Conservation (phyloP, 2,113 vertebrate genomes). For the Cyphomyrus discorhynchus region DNA sequence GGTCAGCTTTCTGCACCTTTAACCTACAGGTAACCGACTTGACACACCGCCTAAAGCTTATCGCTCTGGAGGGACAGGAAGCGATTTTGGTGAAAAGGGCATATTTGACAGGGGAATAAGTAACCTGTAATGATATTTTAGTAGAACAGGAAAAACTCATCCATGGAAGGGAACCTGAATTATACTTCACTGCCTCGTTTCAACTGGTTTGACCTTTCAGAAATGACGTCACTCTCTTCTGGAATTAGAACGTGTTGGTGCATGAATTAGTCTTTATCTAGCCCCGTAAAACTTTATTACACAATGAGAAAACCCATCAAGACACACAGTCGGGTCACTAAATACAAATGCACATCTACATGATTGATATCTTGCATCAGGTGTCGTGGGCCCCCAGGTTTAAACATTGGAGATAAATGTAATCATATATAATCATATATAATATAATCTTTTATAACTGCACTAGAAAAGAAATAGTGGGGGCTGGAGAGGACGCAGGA, state of each 20-base stretch:
- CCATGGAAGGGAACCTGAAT: background rate
- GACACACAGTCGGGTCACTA: background rate
- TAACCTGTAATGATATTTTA: background rate
- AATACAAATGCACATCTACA: background rate
- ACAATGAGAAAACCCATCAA: background rate
- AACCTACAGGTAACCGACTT: background rate
- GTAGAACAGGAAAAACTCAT: background rate
- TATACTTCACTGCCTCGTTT: background rate
- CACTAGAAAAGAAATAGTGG: background rate
- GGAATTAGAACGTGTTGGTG: background rate
- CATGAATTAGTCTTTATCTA: constrained; percentile 5
- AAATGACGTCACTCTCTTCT: background rate
- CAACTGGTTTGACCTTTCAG: background rate
- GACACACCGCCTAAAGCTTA: background rate
- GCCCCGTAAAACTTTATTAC: background rate
- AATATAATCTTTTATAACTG: background rate
- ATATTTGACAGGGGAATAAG: background rate
- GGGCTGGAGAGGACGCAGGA: background rate
- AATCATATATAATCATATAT: too few relatives aligned
- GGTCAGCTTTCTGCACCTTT: background rate
- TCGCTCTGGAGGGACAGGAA: background rate
- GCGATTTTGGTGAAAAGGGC: background rate
- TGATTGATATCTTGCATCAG: background rate
- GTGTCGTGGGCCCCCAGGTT: background rate
- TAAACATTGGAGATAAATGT: background rate